Evolutionary conservation across 2,888 invertebrate genomes (phyloP).

Genomic region (Fragum sueziense): DNA sequence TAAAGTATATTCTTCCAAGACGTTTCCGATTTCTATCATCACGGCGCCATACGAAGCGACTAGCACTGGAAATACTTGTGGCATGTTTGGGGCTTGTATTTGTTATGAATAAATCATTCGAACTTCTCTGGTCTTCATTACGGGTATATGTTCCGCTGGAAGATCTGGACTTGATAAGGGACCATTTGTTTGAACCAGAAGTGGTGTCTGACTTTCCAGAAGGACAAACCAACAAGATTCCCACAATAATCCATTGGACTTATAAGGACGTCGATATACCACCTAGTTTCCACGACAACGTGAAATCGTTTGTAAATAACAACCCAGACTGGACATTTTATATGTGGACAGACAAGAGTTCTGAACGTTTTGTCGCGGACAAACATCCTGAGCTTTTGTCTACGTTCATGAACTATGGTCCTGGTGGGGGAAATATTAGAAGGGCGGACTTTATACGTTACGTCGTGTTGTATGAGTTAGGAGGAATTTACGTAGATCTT

Average conservation of each 20-base stretch:
- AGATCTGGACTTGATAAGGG: too few species aligned
- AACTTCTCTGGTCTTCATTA: too few species aligned
- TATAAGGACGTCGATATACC: background rate
- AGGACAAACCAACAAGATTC: constrained; percentile 8
- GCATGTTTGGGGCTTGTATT: too few species aligned
- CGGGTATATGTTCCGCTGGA: too few species aligned
- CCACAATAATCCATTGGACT: constrained; percentile 24
- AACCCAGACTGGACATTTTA: constrained; percentile 76
- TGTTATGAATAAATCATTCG: too few species aligned
- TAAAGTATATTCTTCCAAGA: too few species aligned
- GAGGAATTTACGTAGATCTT: constrained; percentile 74
- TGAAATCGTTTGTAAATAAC: constrained; percentile 60
- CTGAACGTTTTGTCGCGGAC: constrained; percentile 62
- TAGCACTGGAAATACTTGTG: too few species aligned
- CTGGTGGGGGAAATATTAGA: background rate
- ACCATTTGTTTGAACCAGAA: background rate
- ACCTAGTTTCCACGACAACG: background rate
- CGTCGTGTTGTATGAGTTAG: constrained; percentile 71
- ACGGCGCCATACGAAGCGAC: too few species aligned
- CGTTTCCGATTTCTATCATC: too few species aligned
- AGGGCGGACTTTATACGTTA: constrained; percentile 74
- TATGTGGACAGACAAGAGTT: constrained; percentile 76
- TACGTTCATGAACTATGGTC: background rate
- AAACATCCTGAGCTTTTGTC: constrained; percentile 64
- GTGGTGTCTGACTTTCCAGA: background rate